phyloP scores from a whole-genome alignment of 2,113 vertebrate species.

The Crypturellus undulatus region DNA sequence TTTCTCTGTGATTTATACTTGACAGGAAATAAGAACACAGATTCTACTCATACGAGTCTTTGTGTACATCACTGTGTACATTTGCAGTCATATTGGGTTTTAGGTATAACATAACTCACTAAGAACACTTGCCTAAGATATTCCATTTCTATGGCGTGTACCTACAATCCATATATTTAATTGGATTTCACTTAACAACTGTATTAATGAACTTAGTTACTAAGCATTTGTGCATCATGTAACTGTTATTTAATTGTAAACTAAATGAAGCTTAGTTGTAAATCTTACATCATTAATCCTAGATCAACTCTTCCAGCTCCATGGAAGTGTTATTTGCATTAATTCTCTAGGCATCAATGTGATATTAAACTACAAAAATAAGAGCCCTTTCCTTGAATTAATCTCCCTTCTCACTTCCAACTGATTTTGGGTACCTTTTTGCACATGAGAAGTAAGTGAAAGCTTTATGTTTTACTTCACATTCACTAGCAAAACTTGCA shows the following conservation, averaged over 20 bases:
- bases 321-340: slow-evolving; percentile 39
- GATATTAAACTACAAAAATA: background rate
- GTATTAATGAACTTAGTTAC: slow-evolving; percentile 8
- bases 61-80: background rate
- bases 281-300: slow-evolving; percentile 63
- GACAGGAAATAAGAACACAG: background rate
- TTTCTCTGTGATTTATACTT: background rate
- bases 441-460: background rate
- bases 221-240: background rate
- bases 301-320: slow-evolving; percentile 45
- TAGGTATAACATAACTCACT: background rate
- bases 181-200: slow-evolving; percentile 28
- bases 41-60: background rate
- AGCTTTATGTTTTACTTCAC: background rate
- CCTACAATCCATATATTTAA: background rate
- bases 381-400: background rate
- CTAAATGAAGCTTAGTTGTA: slow-evolving; percentile 59
- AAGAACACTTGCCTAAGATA: background rate
- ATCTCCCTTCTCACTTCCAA: background rate
- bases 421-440: background rate
- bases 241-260: slow-evolving; percentile 8
- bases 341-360: slow-evolving; percentile 34
- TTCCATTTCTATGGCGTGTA: background rate
- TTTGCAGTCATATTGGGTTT: background rate
- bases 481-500: background rate